These are phyloP conservation scores for Tribolium freemani DNA, from an alignment of 2,888 invertebrate genomes.

Conservation along the genomic window DNA sequence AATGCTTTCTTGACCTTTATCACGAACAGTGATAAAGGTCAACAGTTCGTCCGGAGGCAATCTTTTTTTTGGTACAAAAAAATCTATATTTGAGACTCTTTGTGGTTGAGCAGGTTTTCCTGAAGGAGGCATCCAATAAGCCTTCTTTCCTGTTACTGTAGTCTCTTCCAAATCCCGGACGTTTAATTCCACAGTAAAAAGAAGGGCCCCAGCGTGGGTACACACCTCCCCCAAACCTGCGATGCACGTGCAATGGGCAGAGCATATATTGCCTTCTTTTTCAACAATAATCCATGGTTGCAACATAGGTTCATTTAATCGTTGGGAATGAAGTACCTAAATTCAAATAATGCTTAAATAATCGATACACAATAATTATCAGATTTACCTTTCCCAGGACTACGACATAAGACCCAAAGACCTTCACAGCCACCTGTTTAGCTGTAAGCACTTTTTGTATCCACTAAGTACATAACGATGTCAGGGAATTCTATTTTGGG, in stretches of 20 bases:
- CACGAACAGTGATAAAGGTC: background rate
- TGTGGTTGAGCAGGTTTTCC: background rate
- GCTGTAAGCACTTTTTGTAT: slow-evolving; percentile 4
- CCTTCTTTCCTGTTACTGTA: slow-evolving; percentile 15
- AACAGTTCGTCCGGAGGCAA: background rate
- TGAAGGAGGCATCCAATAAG: slow-evolving; percentile 23
- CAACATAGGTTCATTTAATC: slow-evolving; percentile 26
- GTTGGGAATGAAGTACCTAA: slow-evolving; percentile 40
- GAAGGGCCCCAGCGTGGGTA: slow-evolving; percentile 33
- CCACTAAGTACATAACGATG: slow-evolving; percentile 2
- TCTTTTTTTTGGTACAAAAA: background rate
- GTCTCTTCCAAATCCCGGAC: background rate
- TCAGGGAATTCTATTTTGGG: slow-evolving; percentile 2
- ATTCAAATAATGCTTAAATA: slow-evolving; percentile 12
- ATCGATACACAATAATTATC: background rate
- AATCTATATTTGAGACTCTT: background rate
- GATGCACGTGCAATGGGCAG: slow-evolving; percentile 35
- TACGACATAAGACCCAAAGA: background rate
- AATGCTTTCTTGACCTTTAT: background rate
- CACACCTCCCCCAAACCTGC: slow-evolving; percentile 37
- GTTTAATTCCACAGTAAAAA: slow-evolving; percentile 23
- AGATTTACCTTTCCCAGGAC: background rate
- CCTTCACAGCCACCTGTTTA: background rate
- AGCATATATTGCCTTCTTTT: slow-evolving; percentile 10
- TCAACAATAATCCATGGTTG: slow-evolving; percentile 28